Base-by-base conservation (phyloP, 1,140 invertebrate genomes). In the Dreissena polymorpha region DNA sequence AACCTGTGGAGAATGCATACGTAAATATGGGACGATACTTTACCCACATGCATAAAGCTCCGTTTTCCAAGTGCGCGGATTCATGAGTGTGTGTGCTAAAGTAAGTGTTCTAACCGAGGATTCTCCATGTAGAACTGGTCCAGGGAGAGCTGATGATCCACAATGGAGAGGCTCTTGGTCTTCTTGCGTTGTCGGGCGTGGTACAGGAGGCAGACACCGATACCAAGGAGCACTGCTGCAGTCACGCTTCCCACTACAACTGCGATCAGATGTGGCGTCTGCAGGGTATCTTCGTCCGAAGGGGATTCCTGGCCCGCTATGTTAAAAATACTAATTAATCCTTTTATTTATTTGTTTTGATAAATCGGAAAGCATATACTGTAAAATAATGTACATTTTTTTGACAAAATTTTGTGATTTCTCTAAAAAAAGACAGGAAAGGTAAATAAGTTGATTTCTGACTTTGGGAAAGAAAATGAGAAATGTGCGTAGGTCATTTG, bases 81-180 rank as follows among this genome's bases (percentile, higher is more conserved):
- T n/a, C n/a, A n/a, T n/a, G n/a, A n/a, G n/a, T n/a, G 57, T 23
- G 16, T n/a, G 57, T 23, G 21, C 16, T 12, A 60, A 60, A n/a
- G 16, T 60, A 10, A 2, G 6, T 60, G 57, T 57, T 65, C 79
- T 74, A 67, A 82, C 79, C 72, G 73, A 51, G 79, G 79, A 39
- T 82, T 82, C 23, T 82, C 79, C 79, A 82, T 82, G 27, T 82
- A 82, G 29, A 82, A 82, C 71, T 82, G 79, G 55, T 82, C 79
- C 39, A 82, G 63, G 14, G 79, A 82, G 16, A 67, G 65, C 39
- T 57, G 39, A 14, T 71, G 70, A 50, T 72, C 27, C 10, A 82
- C 70, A 3, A 82, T 29, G 2, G 79, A 82, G 8, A 72, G 71
- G 25, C 39, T 51, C 63, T 82, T 63, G 10, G 60, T 29, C 69